Evolutionary conservation across 2,113 vertebrate species (phyloP).

Genomic region (Pituophis catenifer): DNA sequence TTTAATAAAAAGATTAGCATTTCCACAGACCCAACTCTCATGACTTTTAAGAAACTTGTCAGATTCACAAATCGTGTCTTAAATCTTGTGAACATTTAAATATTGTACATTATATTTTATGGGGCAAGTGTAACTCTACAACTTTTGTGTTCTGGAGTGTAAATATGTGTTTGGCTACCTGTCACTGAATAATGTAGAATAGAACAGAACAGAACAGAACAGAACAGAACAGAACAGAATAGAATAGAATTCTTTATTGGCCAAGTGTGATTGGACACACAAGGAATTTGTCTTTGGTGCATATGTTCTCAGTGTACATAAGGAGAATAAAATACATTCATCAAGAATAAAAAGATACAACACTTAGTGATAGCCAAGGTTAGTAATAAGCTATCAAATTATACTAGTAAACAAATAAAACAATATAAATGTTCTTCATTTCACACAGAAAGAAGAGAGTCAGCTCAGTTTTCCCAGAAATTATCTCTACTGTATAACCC

Average conservation of each 20-base stretch:
- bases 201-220: no score
- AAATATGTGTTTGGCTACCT: not conserved
- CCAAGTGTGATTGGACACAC: no score
- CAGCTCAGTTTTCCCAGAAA: not conserved
- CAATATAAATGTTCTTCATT: not conserved
- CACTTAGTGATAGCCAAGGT: no score
- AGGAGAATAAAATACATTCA: no score
- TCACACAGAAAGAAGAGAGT: not conserved
- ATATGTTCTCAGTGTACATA: no score
- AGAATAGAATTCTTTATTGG: no score
- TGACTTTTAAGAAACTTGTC: not conserved
- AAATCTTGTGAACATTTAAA: not conserved
- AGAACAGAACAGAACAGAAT: no score
- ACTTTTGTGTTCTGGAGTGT: not conserved
- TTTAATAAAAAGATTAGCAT: not conserved
- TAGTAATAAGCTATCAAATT: no score
- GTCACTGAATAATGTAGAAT: not conserved
- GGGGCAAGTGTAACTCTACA: not conserved
- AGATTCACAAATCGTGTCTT: not conserved
- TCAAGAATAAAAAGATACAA: no score
- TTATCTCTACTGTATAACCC: not conserved
- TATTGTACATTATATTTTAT: not conserved
- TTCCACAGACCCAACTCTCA: not conserved
- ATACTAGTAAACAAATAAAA: no score
- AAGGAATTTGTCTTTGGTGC: no score